Percentiles rank a stretch among this genome's conserved stretches.
Conservation (phyloP, 2,113 vertebrate species). For the Megalops atlanticus region DNA sequence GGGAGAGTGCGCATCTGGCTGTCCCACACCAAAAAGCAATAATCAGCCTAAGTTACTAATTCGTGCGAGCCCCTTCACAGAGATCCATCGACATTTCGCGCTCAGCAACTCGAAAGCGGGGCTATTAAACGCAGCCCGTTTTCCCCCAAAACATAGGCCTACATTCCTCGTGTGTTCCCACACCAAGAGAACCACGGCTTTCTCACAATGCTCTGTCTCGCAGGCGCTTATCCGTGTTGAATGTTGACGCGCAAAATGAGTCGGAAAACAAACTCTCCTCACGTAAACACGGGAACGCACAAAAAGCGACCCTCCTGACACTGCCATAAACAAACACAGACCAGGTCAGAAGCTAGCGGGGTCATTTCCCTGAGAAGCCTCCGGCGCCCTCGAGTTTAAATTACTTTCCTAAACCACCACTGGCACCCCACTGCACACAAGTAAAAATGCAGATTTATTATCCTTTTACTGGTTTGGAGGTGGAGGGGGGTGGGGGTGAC, state of each 20-base stretch:
- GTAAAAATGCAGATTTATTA: slow-evolving; percentile 51
- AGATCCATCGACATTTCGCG: not conserved
- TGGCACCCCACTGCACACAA: slow-evolving; percentile 40
- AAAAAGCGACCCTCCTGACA: not conserved
- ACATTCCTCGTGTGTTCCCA: slow-evolving; percentile 17
- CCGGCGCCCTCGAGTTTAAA: slow-evolving; percentile 44
- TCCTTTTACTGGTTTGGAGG: slow-evolving; percentile 39
- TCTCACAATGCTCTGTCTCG: not conserved
- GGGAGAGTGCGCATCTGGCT: not conserved
- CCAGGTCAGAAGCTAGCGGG: not conserved
- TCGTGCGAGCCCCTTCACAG: not conserved
- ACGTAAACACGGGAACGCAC: not conserved
- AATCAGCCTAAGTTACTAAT: not conserved
- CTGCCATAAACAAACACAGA: slow-evolving; percentile 10
- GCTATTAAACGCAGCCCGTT: slow-evolving; percentile 10
- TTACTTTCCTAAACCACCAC: slow-evolving; percentile 46
- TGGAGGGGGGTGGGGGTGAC: slow-evolving; percentile 50
- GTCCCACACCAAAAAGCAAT: not conserved
- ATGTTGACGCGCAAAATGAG: not conserved
- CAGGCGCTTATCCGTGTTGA: not conserved
- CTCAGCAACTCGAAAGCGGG: not conserved
- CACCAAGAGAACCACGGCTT: not conserved
- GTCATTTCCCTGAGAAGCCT: slow-evolving; percentile 53
- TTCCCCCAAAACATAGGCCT: not conserved
- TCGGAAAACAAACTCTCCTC: not conserved